Conservation (phyloP, 2,888 invertebrate species). For the Netelia virgata region DNA sequence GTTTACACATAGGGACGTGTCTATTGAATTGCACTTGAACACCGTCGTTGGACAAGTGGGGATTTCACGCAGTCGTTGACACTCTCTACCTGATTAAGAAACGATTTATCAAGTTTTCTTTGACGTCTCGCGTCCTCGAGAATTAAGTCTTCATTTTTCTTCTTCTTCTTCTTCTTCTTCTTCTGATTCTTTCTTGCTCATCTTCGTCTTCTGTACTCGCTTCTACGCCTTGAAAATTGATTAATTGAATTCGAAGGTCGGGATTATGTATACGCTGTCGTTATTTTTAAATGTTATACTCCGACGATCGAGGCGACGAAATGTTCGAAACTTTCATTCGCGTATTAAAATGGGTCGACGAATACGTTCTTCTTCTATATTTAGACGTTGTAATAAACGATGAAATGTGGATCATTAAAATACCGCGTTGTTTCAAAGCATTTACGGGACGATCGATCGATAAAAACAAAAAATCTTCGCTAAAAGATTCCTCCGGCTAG, state of each 20-base stretch:
- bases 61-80: not conserved
- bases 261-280: not conserved
- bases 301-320: not conserved
- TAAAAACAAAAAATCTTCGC: too few relatives aligned
- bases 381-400: too few relatives aligned
- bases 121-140: not conserved
- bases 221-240: not conserved
- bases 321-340: not conserved
- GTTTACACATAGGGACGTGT: not conserved
- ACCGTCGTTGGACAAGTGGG: not conserved
- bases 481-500: too few relatives aligned
- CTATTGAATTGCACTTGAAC: constrained; percentile 8
- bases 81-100: constrained; percentile 7
- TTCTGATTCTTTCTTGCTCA: too few relatives aligned
- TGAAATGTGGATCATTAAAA: too few relatives aligned
- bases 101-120: constrained; percentile 5
- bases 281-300: not conserved
- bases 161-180: not conserved
- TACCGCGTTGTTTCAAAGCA: too few relatives aligned
- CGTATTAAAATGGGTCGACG: too few relatives aligned
- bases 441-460: too few relatives aligned
- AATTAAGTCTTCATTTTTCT: not conserved
- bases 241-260: not conserved
- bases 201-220: not conserved
- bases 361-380: too few relatives aligned